phyloP scores from a whole-genome alignment of 2,113 vertebrate genomes.

The Strix uralensis region DNA sequence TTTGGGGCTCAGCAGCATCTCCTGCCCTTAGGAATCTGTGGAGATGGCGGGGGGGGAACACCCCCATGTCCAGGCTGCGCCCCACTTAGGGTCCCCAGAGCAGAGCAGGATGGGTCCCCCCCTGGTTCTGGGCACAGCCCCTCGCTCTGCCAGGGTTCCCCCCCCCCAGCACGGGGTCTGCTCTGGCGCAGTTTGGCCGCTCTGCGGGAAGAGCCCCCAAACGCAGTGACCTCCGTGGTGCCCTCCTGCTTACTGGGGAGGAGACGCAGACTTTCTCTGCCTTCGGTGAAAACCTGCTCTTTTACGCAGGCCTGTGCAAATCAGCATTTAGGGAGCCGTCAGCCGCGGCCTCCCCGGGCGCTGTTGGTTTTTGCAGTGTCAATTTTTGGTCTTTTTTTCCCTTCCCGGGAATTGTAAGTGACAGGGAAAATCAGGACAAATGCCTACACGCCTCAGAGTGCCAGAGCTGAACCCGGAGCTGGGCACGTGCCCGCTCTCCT shows the following conservation, averaged over 20 bases:
- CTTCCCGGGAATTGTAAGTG: neutral
- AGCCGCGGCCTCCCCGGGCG: neutral
- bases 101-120: neutral
- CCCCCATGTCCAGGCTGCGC: neutral
- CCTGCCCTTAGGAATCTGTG: neutral
- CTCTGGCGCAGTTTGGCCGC: rapidly evolving
- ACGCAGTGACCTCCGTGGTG: rapidly evolving
- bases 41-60: neutral
- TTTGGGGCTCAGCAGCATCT: neutral
- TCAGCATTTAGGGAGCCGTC: neutral
- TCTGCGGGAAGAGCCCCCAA: neutral
- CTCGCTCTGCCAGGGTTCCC: neutral
- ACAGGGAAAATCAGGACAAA: neutral
- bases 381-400: neutral
- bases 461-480: neutral
- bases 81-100: neutral
- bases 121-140: neutral
- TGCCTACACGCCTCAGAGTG: neutral
- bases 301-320: neutral
- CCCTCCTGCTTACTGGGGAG: neutral
- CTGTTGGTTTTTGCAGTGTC: neutral
- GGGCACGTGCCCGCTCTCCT: neutral
- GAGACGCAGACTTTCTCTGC: rapidly evolving
- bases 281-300: neutral
- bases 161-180: neutral